Conservation (phyloP, 1,140 invertebrate species). For the Eriosoma lanigerum region DNA sequence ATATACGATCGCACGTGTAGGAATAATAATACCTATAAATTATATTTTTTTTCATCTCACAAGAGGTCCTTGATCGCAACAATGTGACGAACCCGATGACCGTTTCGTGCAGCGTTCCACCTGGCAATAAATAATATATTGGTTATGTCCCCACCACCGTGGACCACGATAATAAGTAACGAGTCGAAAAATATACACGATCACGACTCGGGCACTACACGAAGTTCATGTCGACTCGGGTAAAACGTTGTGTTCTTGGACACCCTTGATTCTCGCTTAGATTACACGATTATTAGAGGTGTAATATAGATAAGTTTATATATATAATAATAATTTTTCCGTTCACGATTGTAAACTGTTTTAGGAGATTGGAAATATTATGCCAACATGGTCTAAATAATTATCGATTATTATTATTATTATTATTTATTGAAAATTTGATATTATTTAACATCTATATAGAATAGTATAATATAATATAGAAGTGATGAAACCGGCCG, state of each 20-base stretch:
- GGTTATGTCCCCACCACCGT: constrained; percentile 12
- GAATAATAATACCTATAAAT: not conserved
- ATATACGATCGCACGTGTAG: constrained; percentile 13
- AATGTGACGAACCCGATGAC: constrained; percentile 40
- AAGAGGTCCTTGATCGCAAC: constrained; percentile 43
- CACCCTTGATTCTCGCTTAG: constrained; percentile 42
- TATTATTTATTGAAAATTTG: not conserved
- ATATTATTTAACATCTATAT: not conserved
- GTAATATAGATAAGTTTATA: no score
- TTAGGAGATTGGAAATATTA: not conserved
- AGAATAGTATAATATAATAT: no score
- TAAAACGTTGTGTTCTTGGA: constrained; percentile 45
- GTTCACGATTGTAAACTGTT: no score
- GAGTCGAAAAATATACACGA: constrained; percentile 50
- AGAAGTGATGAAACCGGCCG: not conserved
- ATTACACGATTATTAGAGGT: constrained; percentile 8
- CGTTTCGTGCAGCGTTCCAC: constrained; percentile 40
- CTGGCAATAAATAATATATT: constrained; percentile 44
- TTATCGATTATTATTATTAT: not conserved
- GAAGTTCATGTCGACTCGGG: constrained; percentile 49
- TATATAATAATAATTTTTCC: no score
- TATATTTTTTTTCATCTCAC: not conserved
- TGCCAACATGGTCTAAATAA: not conserved
- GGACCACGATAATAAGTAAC: constrained; percentile 4
- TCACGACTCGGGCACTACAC: constrained; percentile 42